A percentile compares a stretch with the other conserved stretches of the same genome.
Evolutionary conservation across 2,888 invertebrate genomes (phyloP).

Genomic region (Parasteatoda lunata): DNA sequence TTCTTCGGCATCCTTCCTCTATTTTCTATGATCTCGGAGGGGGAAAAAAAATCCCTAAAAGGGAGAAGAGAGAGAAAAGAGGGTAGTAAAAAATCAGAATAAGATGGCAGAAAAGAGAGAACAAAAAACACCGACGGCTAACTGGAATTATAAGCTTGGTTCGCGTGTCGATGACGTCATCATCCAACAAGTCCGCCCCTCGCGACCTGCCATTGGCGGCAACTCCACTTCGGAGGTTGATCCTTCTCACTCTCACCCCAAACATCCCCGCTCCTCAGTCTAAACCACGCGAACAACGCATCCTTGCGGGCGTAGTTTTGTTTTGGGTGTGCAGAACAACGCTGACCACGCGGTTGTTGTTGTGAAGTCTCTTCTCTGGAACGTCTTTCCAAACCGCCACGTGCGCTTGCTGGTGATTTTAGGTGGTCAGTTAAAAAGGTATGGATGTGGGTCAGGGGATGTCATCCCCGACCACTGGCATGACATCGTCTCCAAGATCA

Average conservation of each 20-base stretch:
- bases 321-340: conserved; percentile 23
- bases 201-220: conserved; percentile 40
- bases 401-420: conserved; percentile 35
- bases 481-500: conserved; percentile 59
- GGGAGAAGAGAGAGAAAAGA: conserved; percentile 17
- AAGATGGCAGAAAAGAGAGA: conserved; percentile 9
- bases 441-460: conserved; percentile 59
- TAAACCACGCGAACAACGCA: conserved; percentile 35
- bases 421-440: background rate
- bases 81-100: conserved; percentile 22
- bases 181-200: conserved; percentile 40
- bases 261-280: conserved; percentile 22
- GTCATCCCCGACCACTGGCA: conserved; percentile 43
- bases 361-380: background rate
- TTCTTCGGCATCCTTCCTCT: conserved; percentile 3
- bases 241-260: conserved; percentile 25
- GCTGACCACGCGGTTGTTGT: conserved; percentile 32
- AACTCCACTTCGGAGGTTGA: conserved; percentile 41
- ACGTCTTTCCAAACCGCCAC: conserved; percentile 17
- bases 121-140: conserved; percentile 38
- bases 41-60: conserved; percentile 26
- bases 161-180: conserved; percentile 64
- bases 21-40: conserved; percentile 11
- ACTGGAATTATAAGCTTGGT: conserved; percentile 63
- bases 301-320: conserved; percentile 59